phyloP scores from a whole-genome alignment of 2,113 vertebrate genomes.

The Sakesphorus luctuosus region DNA sequence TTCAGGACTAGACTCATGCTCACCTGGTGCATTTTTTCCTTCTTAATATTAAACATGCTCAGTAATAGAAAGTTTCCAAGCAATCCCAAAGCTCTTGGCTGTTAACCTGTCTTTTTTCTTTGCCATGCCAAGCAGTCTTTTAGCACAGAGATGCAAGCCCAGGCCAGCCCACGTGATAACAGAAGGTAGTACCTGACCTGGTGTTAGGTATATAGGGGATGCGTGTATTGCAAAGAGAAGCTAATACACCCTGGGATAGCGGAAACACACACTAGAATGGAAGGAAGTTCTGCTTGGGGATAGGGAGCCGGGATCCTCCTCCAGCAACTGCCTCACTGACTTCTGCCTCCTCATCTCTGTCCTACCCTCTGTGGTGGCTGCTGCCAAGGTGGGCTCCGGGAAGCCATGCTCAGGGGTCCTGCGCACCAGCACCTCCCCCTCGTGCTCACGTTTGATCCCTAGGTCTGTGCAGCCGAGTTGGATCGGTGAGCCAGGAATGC shows the following conservation, averaged over 20 bases:
- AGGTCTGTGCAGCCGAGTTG: slow-evolving; percentile 87
- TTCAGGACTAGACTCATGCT: neutral
- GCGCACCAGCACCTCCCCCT: slow-evolving; percentile 87
- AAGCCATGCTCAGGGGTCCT: slow-evolving; percentile 83
- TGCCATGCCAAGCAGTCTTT: slow-evolving; percentile 80
- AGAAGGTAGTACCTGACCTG: slow-evolving; percentile 78
- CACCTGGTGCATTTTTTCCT: slow-evolving; percentile 50
- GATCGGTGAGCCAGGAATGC: slow-evolving; percentile 89
- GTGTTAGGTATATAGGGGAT: slow-evolving; percentile 70
- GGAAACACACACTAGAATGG: slow-evolving; percentile 78
- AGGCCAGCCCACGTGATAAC: slow-evolving; percentile 75
- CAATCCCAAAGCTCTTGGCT: slow-evolving; percentile 67
- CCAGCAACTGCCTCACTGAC: slow-evolving; percentile 83
- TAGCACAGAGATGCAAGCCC: slow-evolving; percentile 78
- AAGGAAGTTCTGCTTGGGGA: slow-evolving; percentile 77
- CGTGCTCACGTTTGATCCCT: slow-evolving; percentile 86
- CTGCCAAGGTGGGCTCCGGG: slow-evolving; percentile 86
- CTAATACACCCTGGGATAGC: slow-evolving; percentile 74
- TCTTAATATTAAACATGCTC: slow-evolving; percentile 81
- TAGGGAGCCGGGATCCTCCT: slow-evolving; percentile 76
- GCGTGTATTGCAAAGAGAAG: slow-evolving; percentile 73
- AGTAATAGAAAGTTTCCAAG: slow-evolving; percentile 81
- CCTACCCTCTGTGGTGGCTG: slow-evolving; percentile 98
- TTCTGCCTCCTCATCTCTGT: slow-evolving; percentile 86
- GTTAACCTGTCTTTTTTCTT: slow-evolving; percentile 16